Evolutionary conservation across 1,140 invertebrate species (phyloP).

Genomic region (Acromyrmex heyeri): DNA sequence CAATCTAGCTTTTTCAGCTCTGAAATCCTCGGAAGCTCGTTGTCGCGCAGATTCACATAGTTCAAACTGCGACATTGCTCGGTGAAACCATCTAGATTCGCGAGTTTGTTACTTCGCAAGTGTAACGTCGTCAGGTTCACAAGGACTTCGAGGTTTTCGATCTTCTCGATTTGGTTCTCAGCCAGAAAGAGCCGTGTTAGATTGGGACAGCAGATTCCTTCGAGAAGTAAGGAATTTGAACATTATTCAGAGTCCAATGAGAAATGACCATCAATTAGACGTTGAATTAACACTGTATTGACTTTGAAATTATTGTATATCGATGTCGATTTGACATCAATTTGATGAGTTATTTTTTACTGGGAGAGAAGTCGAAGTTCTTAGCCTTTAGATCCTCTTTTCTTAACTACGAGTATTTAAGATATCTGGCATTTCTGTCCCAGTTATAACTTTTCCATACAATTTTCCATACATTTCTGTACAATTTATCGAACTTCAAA

Average conservation of each 20-base stretch:
- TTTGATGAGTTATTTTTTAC: too few species aligned
- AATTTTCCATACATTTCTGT: too few species aligned
- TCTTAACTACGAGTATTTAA: too few species aligned
- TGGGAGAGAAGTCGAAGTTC: too few species aligned
- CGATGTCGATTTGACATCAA: too few species aligned
- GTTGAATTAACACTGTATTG: too few species aligned
- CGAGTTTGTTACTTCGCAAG: conserved; percentile 63
- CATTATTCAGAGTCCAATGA: background rate
- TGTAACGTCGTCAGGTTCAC: conserved; percentile 63
- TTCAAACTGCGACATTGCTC: conserved; percentile 24
- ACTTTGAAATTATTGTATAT: background rate
- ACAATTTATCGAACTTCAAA: too few species aligned
- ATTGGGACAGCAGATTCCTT: conserved; percentile 61
- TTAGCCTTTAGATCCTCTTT: background rate
- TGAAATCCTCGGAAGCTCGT: conserved; percentile 45
- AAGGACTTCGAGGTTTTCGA: conserved; percentile 59
- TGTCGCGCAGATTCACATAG: conserved; percentile 62
- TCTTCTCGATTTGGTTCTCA: conserved; percentile 66
- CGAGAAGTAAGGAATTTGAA: background rate
- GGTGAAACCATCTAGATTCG: conserved; percentile 57
- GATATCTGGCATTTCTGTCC: too few species aligned
- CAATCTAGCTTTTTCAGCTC: conserved; percentile 58
- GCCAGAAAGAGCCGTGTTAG: conserved; percentile 64
- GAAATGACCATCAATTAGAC: too few species aligned
- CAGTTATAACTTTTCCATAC: too few species aligned